Evolutionary conservation across 2,797 vertebrate species (phyloP).

Genomic region (Fundulus diaphanus): DNA sequence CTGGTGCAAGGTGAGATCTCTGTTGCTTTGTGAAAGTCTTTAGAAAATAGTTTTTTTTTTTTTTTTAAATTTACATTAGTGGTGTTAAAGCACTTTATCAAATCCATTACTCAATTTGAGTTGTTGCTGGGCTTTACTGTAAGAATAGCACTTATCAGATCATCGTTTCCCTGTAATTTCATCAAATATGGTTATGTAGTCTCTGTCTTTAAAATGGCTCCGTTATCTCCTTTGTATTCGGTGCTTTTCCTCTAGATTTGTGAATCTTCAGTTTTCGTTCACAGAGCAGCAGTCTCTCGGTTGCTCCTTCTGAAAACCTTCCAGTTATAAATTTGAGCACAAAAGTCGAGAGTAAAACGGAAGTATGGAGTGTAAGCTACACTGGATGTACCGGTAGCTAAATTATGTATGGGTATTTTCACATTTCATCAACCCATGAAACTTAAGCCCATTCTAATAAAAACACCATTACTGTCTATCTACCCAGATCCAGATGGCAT

Average conservation of each 20-base stretch:
- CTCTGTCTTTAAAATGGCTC: conserved; percentile 8
- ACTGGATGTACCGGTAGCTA: conserved; percentile 4
- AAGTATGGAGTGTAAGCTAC: not conserved
- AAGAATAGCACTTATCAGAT: conserved; percentile 16
- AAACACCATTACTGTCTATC: not conserved
- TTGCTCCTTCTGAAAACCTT: conserved; percentile 7
- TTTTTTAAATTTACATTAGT: conserved; percentile 30
- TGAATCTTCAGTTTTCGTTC: conserved; percentile 24
- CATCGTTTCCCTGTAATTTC: conserved; percentile 30
- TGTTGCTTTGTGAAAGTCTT: conserved; percentile 32
- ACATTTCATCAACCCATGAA: conserved; percentile 6
- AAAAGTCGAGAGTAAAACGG: conserved; percentile 19
- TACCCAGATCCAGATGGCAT: conserved; percentile 4
- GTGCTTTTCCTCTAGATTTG: conserved; percentile 19
- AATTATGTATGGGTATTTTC: conserved; percentile 12
- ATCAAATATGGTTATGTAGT: conserved; percentile 30
- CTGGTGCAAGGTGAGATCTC: conserved; percentile 16
- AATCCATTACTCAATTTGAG: conserved; percentile 44
- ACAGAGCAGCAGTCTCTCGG: conserved; percentile 32
- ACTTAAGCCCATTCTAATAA: not conserved
- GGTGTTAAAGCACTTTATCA: conserved; percentile 66
- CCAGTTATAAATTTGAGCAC: conserved; percentile 26
- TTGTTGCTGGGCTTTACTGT: conserved; percentile 28
- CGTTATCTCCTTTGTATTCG: conserved; percentile 10
- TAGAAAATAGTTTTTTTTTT: conserved; percentile 28